Base-by-base conservation (phyloP, 2,888 invertebrate genomes). In the Clunio marinus region DNA sequence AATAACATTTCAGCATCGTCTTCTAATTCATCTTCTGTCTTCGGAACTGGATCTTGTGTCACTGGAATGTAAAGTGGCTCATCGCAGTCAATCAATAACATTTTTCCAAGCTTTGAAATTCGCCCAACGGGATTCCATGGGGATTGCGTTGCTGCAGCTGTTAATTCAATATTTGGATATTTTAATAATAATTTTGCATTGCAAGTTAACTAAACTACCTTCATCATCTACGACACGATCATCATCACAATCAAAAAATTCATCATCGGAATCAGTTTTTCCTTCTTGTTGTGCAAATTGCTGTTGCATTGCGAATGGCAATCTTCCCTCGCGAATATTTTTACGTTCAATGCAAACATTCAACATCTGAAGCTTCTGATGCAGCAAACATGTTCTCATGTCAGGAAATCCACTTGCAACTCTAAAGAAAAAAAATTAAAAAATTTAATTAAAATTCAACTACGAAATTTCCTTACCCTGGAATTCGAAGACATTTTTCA, bases 1-100 rank as follows among this genome's bases (percentile, higher is more conserved):
- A 94, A 83, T 82, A 98, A 86, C 63, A 93, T 86, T 76, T 94
- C 91, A 0, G 94, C 91, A 76, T 97, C 96, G 75, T 95, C 93
- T 75, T 95, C 93, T 70, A 97, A 78, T 77, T 96, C 92, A 80
- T 98, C 98, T 77, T 99, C 98, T 1, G 98, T 98, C 83, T 97
- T 93, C 10, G 97, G 96, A 2, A 94, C 91, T 0, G 94, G 91
- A 74, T 98, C 96, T 84, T 96, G 85, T 0, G 93, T 93, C 20
- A 88, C 78, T 0, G 94, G 94, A 70, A 93, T 84, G 77, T 89
- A 94, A 65, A 93, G 80, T 41, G 83, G 83, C 72, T 89, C 88
- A 2, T 87, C 86, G 0, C 85, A 84, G 72, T 85, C 82, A 28
- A 91, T 77, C 62, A 93, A 80, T 70, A 82, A 84, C 68, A 89